A percentile compares a stretch with the other conserved stretches of the same genome.
These are phyloP conservation scores for Phyllostomus discolor DNA, from an alignment of 2,113 vertebrate species.

Conservation along the genomic window DNA sequence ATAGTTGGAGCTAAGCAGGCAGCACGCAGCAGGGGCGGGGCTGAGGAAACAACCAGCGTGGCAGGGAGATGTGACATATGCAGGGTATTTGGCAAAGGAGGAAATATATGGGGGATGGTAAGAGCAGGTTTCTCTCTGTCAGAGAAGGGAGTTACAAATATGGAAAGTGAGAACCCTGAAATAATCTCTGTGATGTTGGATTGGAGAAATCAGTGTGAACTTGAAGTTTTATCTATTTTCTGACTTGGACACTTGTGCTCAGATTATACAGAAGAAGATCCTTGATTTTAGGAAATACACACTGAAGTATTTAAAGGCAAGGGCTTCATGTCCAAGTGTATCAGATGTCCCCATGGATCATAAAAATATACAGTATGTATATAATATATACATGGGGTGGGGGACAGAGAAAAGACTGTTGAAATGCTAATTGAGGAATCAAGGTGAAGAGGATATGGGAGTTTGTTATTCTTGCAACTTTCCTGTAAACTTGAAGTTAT, in stretches of 20 bases:
- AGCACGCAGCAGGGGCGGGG: no score
- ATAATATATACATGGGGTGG: not conserved
- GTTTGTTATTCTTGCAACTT: conserved; percentile 7
- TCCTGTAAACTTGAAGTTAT: conserved; percentile 24
- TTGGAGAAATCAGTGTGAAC: not conserved
- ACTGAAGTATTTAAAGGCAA: not conserved
- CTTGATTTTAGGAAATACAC: not conserved
- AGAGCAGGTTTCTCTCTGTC: not conserved
- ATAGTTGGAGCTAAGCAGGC: not conserved
- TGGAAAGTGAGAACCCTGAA: not conserved
- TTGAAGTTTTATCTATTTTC: not conserved
- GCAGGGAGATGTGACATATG: not conserved
- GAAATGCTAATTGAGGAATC: not conserved
- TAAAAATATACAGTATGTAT: no score
- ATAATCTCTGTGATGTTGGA: not conserved
- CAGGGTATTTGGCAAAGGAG: not conserved
- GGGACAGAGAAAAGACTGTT: not conserved
- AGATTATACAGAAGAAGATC: not conserved
- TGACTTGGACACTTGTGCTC: not conserved
- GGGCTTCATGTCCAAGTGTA: not conserved
- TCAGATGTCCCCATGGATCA: not conserved
- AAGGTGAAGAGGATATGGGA: not conserved
- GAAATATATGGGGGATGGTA: not conserved
- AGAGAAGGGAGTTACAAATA: not conserved
- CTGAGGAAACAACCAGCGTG: not conserved